These are phyloP conservation scores for Lepidurus packardi DNA, from an alignment of 1,140 invertebrate genomes.

Conservation along the genomic window DNA sequence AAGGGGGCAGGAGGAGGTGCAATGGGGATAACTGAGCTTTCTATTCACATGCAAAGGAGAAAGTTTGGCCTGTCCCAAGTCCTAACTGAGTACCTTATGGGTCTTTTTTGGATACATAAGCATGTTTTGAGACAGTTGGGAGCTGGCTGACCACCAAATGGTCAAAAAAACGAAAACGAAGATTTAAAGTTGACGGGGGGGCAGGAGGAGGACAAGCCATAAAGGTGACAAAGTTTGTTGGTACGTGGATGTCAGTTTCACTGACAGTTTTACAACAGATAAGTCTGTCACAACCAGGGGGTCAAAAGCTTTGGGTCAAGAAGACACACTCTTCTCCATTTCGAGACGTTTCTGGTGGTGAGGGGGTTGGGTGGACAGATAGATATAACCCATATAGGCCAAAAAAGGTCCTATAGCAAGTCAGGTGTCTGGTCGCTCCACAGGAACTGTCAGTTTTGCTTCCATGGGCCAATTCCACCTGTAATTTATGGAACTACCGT, in stretches of 20 bases:
- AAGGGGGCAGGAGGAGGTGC: background rate
- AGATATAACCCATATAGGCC: background rate
- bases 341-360: background rate
- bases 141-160: too few species aligned
- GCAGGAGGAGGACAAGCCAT: background rate
- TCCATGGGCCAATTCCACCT: background rate
- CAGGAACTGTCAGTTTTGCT: conserved; percentile 7
- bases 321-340: background rate
- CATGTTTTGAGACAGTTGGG: too few species aligned
- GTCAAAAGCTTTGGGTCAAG: background rate
- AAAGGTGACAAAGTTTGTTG: background rate
- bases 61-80: background rate
- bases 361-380: background rate
- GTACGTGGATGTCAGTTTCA: conserved; percentile 14
- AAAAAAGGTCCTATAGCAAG: background rate
- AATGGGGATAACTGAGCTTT: background rate
- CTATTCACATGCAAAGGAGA: background rate
- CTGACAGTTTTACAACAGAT: conserved; percentile 22
- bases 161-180: too few species aligned
- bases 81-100: background rate
- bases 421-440: conserved; percentile 7
- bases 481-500: conserved; percentile 6
- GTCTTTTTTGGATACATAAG: too few species aligned
- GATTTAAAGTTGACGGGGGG: background rate
- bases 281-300: background rate